phyloP scores from a whole-genome alignment of 2,797 vertebrate species.

The Tragopan temminckii region DNA sequence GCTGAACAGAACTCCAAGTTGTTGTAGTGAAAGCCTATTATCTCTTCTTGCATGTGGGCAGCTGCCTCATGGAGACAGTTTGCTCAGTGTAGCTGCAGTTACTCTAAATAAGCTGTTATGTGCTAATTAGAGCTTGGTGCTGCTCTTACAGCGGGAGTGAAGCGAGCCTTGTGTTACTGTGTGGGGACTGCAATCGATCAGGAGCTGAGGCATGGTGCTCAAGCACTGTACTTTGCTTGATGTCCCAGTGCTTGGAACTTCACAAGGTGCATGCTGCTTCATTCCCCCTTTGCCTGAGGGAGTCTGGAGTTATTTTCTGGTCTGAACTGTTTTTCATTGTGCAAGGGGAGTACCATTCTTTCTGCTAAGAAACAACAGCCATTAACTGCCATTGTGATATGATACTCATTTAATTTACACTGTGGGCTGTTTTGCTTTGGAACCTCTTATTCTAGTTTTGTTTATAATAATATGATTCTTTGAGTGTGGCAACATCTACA shows the following conservation, averaged over 20 bases:
- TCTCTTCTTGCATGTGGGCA: neutral
- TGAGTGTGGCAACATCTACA: neutral
- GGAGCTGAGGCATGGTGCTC: neutral
- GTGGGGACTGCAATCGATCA: neutral
- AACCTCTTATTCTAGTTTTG: neutral
- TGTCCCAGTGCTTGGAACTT: neutral
- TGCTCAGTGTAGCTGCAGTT: neutral
- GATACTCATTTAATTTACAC: neutral
- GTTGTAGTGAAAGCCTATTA: neutral
- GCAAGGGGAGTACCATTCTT: neutral
- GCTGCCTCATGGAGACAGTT: neutral
- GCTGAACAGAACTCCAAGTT: neutral
- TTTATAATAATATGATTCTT: neutral
- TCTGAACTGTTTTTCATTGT: neutral
- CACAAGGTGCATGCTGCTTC: conserved; percentile 1
- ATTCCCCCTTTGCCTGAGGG: conserved; percentile 14
- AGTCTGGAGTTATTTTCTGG: conserved; percentile 25
- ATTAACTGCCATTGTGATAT: neutral
- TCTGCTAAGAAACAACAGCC: conserved; percentile 10
- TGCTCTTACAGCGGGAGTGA: neutral
- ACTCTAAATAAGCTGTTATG: conserved; percentile 5
- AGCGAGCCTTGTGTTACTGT: neutral
- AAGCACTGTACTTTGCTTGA: neutral
- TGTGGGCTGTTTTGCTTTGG: neutral
- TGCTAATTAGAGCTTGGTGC: neutral